Percentiles rank a stretch among this genome's conserved stretches.
Conservation (phyloP, 2,797 vertebrate genomes). For the Siniperca scherzeri region DNA sequence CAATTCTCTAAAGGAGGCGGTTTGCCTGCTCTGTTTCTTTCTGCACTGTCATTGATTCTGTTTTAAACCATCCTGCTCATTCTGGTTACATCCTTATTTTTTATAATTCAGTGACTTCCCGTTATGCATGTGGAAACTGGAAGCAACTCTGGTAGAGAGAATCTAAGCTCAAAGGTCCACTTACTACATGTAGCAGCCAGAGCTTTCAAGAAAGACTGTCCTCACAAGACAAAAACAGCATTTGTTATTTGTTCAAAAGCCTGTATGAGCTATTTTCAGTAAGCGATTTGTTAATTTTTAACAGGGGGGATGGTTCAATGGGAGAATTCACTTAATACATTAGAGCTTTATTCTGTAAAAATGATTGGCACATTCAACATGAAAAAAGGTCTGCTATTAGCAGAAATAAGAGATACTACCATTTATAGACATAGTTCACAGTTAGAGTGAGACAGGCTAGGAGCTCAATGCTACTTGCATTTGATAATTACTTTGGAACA, state of each 20-base stretch:
- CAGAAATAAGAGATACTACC: neutral
- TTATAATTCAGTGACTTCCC: neutral
- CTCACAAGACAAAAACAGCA: neutral
- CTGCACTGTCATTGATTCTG: neutral
- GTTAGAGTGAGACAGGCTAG: neutral
- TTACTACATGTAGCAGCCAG: neutral
- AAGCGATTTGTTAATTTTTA: no score
- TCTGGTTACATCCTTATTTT: neutral
- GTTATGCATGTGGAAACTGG: neutral
- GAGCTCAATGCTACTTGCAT: neutral
- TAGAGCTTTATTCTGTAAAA: neutral
- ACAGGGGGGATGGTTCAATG: no score
- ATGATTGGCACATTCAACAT: constrained; percentile 4
- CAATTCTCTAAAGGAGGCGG: neutral
- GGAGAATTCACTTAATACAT: neutral
- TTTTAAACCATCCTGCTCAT: constrained; percentile 6
- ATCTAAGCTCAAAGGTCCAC: neutral
- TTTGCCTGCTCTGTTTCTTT: neutral
- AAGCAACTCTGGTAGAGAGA: neutral
- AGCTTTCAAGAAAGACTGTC: neutral
- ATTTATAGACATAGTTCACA: constrained; percentile 17
- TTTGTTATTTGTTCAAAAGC: neutral
- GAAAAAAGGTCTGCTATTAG: constrained; percentile 2
- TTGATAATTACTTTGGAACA: constrained; percentile 8
- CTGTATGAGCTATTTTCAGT: neutral